Evolutionary conservation across 2,888 invertebrate species (phyloP), one percentile per base, ranked within the genome.

Genomic region (Acronicta leporina): DNA sequence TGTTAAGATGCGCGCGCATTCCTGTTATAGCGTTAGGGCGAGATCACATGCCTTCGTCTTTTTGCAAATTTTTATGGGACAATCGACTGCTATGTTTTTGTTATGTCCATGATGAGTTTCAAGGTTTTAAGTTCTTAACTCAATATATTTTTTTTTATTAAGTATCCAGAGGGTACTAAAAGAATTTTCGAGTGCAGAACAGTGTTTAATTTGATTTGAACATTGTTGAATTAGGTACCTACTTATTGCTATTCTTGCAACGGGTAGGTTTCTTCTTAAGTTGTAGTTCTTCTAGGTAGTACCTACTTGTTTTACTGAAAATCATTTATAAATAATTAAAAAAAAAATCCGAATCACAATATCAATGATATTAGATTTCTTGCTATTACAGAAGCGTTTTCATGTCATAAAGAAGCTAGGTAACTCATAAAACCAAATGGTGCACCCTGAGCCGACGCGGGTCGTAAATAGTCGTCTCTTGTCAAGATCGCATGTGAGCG

Each of bases 1-100:
- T 81, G 82, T 80, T 82, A 84, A 85, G 88, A 87, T 93, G 93
- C 93, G 94, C 94, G 94, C 94, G 94, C 94, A 93, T 81, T 87
- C 77, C 80, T 77, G 82, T 82, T 84, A 81, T 80, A 59, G 61
- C 60, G 64, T 92, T 86, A 92, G 83, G 93, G 84, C 76, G 73
- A 81, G 88, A 73, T 81, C 86, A 92, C 86, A 91, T 62, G 73
- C 70, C 73, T 74, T 74, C 71, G 73, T 75, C 65, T 66, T 67
- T 68, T 67, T 53, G 44, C 43, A 61, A 75, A 20, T 54, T 59
- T 63, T 46, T 57, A 63, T 54, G 43, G 41, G 30, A 44, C 35
- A 42, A 15, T 42, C 38, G 42, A 57, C 11, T n/a, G 38, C 51
- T 30, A 20, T 38, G 10, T 10, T 15, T 15, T 15, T 1, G 20